Percentiles rank a stretch among this genome's conserved stretches.
These are phyloP conservation scores for Aporophyla nigra DNA, from an alignment of 2,888 invertebrate species.

Conservation along the genomic window DNA sequence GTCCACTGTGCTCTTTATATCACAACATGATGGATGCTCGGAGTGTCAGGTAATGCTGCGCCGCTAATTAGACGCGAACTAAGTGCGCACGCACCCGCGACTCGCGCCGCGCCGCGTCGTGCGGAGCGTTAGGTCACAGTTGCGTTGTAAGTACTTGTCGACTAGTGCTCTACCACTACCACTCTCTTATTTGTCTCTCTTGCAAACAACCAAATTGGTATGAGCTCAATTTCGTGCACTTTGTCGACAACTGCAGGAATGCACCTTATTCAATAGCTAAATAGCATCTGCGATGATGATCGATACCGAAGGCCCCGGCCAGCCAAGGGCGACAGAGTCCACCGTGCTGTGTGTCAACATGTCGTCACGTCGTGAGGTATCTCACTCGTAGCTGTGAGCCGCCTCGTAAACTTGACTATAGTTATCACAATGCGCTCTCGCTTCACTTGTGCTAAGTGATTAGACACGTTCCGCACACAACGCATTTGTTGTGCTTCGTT, in stretches of 20 bases:
- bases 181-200: no score
- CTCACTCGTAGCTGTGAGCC: no score
- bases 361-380: background rate
- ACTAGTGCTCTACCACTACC: background rate
- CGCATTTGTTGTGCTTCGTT: slow-evolving; percentile 8
- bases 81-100: background rate
- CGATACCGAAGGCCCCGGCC: background rate
- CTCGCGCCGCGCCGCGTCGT: no score
- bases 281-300: background rate
- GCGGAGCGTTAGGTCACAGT: background rate
- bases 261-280: background rate
- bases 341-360: background rate
- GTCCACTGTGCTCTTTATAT: background rate
- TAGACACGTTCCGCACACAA: slow-evolving; percentile 28
- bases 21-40: background rate
- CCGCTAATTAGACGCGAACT: background rate
- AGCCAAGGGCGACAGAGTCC: background rate
- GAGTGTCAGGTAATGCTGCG: background rate
- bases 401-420: background rate
- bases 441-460: slow-evolving; percentile 18
- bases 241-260: background rate
- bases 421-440: background rate
- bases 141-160: background rate
- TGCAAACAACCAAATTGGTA: background rate
- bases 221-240: background rate